Conservation (phyloP, 2,113 vertebrate species). For the Seriola rivoliana region DNA sequence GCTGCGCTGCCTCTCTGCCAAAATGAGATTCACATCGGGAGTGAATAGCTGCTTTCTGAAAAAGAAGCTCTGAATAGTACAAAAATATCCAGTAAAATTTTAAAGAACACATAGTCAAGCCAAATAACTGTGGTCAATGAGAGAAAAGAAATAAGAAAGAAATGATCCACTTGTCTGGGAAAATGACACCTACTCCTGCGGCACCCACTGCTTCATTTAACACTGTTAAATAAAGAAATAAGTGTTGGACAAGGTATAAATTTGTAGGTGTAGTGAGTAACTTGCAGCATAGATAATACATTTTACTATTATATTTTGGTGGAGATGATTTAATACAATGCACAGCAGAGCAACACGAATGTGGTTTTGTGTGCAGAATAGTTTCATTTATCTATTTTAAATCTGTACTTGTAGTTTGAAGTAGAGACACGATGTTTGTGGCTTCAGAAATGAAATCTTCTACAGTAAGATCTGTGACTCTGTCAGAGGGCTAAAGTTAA, state of each 20-base stretch:
- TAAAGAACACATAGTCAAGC: conserved; percentile 29
- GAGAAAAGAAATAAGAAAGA: neutral
- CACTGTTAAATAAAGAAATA: neutral
- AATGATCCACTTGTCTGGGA: neutral
- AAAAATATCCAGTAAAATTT: conserved; percentile 52
- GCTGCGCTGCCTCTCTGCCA: conserved; percentile 74
- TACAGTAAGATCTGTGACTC: conserved; percentile 42
- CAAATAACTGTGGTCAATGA: conserved; percentile 44
- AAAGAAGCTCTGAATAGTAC: conserved; percentile 32
- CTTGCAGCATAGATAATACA: neutral
- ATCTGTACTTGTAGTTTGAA: conserved; percentile 20
- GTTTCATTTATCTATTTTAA: conserved; percentile 9
- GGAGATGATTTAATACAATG: neutral
- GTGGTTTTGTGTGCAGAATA: neutral
- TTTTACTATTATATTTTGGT: neutral
- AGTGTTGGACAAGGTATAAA: neutral
- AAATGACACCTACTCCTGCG: conserved; percentile 17
- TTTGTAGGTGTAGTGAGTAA: neutral
- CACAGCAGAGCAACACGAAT: neutral
- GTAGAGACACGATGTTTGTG: conserved; percentile 41
- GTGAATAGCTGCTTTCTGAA: conserved; percentile 66
- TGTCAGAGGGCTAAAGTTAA: conserved; percentile 68
- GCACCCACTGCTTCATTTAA: neutral
- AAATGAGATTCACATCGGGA: conserved; percentile 83
- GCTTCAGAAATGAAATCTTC: conserved; percentile 52